phyloP scores from a whole-genome alignment of 2,888 invertebrate species.

The Lucinisca nassula region DNA sequence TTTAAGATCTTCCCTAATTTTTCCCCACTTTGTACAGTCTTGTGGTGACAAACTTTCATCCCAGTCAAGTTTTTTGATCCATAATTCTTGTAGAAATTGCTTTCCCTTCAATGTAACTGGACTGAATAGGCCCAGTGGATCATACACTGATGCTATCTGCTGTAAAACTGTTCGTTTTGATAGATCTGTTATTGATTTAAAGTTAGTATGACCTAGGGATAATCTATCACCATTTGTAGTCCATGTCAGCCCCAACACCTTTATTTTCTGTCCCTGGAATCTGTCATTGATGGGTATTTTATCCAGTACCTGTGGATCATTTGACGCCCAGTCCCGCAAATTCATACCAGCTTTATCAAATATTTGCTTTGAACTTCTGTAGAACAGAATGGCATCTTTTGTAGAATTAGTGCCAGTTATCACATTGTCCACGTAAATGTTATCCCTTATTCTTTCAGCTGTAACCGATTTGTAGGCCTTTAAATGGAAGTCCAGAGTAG shows the following conservation, averaged over 20 bases:
- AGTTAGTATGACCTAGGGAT: not conserved
- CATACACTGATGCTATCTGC: constrained; percentile 11
- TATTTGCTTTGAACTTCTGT: not conserved
- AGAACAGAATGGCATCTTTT: not conserved
- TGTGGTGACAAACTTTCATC: constrained; percentile 1
- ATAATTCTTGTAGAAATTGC: constrained; percentile 5
- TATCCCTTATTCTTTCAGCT: constrained; percentile 6
- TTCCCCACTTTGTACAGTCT: not conserved
- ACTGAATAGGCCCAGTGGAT: constrained; percentile 16
- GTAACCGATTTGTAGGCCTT: not conserved
- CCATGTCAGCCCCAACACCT: not conserved
- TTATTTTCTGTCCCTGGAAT: not conserved
- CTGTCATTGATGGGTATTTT: not conserved
- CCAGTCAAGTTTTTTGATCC: constrained; percentile 9
- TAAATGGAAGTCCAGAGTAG: constrained; percentile 17
- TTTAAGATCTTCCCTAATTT: not conserved
- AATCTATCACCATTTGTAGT: not conserved
- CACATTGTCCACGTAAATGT: constrained; percentile 8
- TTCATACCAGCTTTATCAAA: not conserved
- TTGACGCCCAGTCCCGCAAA: constrained; percentile 4
- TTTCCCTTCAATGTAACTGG: constrained; percentile 14
- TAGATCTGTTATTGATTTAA: not conserved
- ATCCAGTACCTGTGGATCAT: not conserved
- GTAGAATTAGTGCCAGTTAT: not conserved
- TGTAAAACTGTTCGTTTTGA: constrained; percentile 19